Conservation (phyloP, 2,797 vertebrate species). For the Synanceia verrucosa region DNA sequence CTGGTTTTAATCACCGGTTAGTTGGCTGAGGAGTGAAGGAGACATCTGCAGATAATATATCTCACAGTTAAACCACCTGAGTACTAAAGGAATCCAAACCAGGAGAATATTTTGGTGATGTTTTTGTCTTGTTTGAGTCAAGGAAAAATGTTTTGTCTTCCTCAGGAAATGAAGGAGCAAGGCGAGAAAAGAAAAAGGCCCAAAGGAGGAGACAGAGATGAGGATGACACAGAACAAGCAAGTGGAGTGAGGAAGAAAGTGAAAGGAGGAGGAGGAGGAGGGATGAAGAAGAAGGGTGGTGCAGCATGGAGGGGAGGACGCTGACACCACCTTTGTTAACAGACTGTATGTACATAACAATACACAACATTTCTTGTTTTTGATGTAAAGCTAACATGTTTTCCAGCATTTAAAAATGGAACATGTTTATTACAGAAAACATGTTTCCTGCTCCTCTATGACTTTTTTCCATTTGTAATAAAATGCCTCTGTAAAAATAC, state of each 20-base stretch:
- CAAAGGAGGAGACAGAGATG: slow-evolving; percentile 77
- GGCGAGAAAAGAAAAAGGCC: slow-evolving; percentile 90
- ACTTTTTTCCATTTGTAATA: slow-evolving; percentile 65
- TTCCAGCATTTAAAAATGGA: slow-evolving; percentile 3
- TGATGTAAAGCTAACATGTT: slow-evolving; percentile 31
- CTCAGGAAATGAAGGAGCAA: slow-evolving; percentile 93
- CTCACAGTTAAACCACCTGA: too few relatives aligned
- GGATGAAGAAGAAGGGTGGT: slow-evolving; percentile 54
- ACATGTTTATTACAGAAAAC: slow-evolving; percentile 41
- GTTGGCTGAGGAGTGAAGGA: too few relatives aligned
- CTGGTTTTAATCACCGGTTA: too few relatives aligned
- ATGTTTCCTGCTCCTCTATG: neutral
- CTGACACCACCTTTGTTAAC: slow-evolving; percentile 38
- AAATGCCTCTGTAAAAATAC: slow-evolving; percentile 45
- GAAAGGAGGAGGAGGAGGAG: slow-evolving; percentile 70
- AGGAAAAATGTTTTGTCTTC: neutral
- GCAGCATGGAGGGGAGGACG: slow-evolving; percentile 73
- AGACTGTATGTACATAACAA: slow-evolving; percentile 65
- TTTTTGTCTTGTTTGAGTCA: too few relatives aligned
- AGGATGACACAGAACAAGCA: slow-evolving; percentile 81
- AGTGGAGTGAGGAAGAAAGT: slow-evolving; percentile 84
- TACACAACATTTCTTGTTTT: slow-evolving; percentile 12
- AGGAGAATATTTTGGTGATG: too few relatives aligned
- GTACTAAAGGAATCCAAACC: too few relatives aligned
- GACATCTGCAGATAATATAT: too few relatives aligned